Evolutionary conservation across 2,113 vertebrate species (phyloP).

Genomic region (Podarcis raffonei): DNA sequence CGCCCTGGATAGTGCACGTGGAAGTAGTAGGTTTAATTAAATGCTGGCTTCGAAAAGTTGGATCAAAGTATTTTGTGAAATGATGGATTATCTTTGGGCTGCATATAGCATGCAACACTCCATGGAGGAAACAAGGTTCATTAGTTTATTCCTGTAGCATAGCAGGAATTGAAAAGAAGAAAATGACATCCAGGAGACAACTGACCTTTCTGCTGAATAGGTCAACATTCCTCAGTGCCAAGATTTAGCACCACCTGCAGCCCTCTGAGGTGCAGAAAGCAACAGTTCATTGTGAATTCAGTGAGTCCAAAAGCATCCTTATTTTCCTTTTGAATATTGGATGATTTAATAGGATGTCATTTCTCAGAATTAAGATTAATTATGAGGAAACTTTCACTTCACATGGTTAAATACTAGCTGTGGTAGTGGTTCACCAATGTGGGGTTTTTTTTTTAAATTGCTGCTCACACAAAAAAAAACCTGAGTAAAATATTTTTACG

Average conservation of each 20-base stretch:
- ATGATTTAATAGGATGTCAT: constrained; percentile 33
- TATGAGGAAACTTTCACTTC: constrained; percentile 25
- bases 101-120: neutral
- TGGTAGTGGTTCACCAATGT: neutral
- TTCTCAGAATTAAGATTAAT: constrained; percentile 46
- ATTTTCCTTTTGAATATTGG: constrained; percentile 29
- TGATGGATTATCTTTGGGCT: neutral
- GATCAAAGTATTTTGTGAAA: constrained; percentile 14
- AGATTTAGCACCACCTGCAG: constrained; percentile 35
- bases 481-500: neutral
- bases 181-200: constrained; percentile 24
- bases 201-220: constrained; percentile 48
- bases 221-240: constrained; percentile 39
- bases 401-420: neutral
- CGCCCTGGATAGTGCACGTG: neutral
- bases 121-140: constrained; percentile 27
- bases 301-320: constrained; percentile 34
- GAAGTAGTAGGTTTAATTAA: constrained; percentile 8
- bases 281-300: constrained; percentile 44
- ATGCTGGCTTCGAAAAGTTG: neutral
- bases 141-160: constrained; percentile 34
- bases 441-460: neutral
- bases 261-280: constrained; percentile 30
- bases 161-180: constrained; percentile 17
- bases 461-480: neutral